Base-by-base conservation (phyloP, 2,888 invertebrate genomes). In the Muschampia plurimacula region DNA sequence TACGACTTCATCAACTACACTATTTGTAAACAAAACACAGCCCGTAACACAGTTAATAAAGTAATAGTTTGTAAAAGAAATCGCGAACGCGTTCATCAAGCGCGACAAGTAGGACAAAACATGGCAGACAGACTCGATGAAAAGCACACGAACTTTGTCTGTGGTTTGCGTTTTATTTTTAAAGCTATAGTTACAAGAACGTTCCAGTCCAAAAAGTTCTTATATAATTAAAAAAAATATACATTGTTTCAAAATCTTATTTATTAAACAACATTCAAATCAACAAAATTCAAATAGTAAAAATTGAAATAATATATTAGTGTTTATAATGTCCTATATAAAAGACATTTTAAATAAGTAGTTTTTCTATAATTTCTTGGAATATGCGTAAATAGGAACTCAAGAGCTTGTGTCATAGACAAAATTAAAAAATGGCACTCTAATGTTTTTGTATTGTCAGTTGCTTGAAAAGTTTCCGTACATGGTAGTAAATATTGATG, bases 31-130 rank as follows among this genome's bases (percentile, higher is more conserved):
- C 92, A 93, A 90, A 89, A 89, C 91, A 91, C 89, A 87, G 87
- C 85, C 88, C 87, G 88, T 86, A 90, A 91, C 87, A 89, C 90
- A 92, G 90, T 92, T 89, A 88, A 87, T 81, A 90, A 91, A 91
- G 87, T 89, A 89, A 86, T 89, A 90, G 86, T 89, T 89, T 76
- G 77, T 81, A 88, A 89, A 88, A 87, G 84, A 87, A 90, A 89
- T 88, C 91, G 88, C 90, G 83, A 90, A 92, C 88, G 92, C 92
- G 91, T 92, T 90, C 89, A 89, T 89, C 91, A 91, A 93, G 90
- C 93, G 92, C 94, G 93, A 95, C 93, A 94, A 93, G 93, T 93
- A 93, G 89, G 91, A 93, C 93, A 94, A 94, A 95, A 95, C 94
- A 95, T 95, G 94, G 94, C 94, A 93, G 94, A 90, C 92, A 22